Base-by-base conservation (phyloP, 1,140 invertebrate genomes). In the Melanaphis sacchari region DNA sequence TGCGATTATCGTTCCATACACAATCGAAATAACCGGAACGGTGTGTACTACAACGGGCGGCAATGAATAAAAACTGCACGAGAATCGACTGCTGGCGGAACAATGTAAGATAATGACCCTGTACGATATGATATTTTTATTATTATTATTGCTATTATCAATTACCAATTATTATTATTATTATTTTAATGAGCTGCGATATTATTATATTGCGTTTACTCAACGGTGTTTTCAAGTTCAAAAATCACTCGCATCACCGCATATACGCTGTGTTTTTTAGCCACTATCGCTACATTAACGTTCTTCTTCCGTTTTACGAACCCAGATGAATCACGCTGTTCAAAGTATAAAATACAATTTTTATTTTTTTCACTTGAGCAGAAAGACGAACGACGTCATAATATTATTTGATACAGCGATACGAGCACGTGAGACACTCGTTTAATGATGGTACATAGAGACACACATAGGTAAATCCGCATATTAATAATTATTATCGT, bases 401-500 rank as follows among this genome's bases (percentile, higher is more conserved):
- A 41, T 31, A 9, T 15, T 40, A 24, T 41, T 38, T 41, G 41
- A 84, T 40, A 84, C 24, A 40, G 36, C 36, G 38, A 84, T 40
- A 21, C n/a, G 21, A n/a, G 31, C 43, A 36, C 59, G 15, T 18
- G 43, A 87, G 15, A 87, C 38, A 36, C 43, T n/a, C 31, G 18
- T 46, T 87, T 87, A 49, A 87, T 49, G 43, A 31, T 18, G 31
- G 31, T 15, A n/a, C n/a, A 49, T 15, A n/a, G 31, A 76, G 59
- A 76, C 59, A n/a, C 31, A 18, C 31, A 76, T n/a, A n/a, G n/a
- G n/a, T n/a, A n/a, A 76, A 18, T n/a, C n/a, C 31, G 41, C 46
- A 46, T 43, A 87, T 87, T 87, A 87, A 87, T n/a, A n/a, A n/a
- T n/a, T n/a, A n/a, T 87, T 43, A 46, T 87, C 31, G 36, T 41